Conservation (phyloP, 2,888 invertebrate species). For the Osmoderma eremita region DNA sequence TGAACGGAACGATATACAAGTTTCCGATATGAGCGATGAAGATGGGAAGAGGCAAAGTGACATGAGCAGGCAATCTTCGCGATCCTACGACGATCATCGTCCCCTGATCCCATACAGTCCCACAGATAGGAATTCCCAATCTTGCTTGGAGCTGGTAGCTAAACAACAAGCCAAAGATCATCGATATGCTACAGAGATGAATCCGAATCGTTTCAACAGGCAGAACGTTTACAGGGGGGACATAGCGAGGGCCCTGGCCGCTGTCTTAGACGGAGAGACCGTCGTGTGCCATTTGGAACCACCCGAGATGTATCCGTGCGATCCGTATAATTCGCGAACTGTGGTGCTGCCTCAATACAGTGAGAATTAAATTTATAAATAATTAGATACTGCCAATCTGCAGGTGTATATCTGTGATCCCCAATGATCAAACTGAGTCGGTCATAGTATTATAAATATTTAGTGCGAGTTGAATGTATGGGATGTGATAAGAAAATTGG, state of each 20-base stretch:
- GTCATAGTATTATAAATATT: conserved; percentile 56
- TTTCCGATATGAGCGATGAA: conserved; percentile 83
- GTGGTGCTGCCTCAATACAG: conserved; percentile 71
- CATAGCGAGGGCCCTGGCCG: conserved; percentile 73
- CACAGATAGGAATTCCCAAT: conserved; percentile 66
- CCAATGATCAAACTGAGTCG: conserved; percentile 61
- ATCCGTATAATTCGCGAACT: conserved; percentile 67
- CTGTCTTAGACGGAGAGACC: conserved; percentile 85
- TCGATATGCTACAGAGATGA: conserved; percentile 65
- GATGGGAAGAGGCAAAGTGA: conserved; percentile 79
- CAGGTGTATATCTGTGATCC: conserved; percentile 66
- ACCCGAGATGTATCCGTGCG: conserved; percentile 65
- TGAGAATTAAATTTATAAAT: conserved; percentile 65
- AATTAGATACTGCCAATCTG: conserved; percentile 60
- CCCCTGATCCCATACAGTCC: conserved; percentile 84
- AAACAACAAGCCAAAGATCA: conserved; percentile 62
- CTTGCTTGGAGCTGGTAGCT: conserved; percentile 56
- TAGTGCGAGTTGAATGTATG: conserved; percentile 61
- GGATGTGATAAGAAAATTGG: conserved; percentile 62
- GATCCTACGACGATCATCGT: conserved; percentile 82
- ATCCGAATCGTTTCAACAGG: conserved; percentile 66
- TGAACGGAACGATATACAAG: conserved; percentile 76
- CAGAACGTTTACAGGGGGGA: conserved; percentile 69
- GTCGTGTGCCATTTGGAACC: conserved; percentile 89
- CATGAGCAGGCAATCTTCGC: conserved; percentile 76